Evolutionary conservation across 2,797 vertebrate species (phyloP).

Genomic region (Aulostomus chinensis): DNA sequence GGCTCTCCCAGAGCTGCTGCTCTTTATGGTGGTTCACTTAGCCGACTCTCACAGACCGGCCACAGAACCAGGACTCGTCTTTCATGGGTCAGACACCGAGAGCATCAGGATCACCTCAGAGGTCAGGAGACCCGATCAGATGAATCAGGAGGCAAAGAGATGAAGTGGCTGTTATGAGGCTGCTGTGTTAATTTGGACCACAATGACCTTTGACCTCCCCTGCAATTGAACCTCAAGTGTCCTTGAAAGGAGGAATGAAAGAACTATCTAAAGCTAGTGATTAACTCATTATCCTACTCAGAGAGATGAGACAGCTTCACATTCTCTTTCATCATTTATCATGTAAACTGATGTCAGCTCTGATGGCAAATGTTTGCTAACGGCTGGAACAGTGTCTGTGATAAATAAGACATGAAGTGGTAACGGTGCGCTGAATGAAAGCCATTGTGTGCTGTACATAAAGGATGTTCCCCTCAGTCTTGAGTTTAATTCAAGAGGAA

Average conservation of each 20-base stretch:
- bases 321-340: conserved; percentile 33
- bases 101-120: background rate
- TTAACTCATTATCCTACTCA: conserved; percentile 11
- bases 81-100: background rate
- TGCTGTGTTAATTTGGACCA: conserved; percentile 5
- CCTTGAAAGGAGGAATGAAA: conserved; percentile 11
- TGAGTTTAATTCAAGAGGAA: conserved; percentile 39
- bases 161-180: background rate
- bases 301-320: conserved; percentile 27
- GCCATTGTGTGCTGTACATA: conserved; percentile 19
- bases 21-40: no score
- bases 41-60: no score
- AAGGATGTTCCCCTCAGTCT: conserved; percentile 7
- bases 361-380: conserved; percentile 32
- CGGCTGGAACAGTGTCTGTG: conserved; percentile 14
- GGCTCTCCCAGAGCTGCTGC: no score
- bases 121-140: background rate
- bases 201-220: conserved; percentile 25
- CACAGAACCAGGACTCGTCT: no score
- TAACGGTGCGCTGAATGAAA: conserved; percentile 22
- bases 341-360: conserved; percentile 31
- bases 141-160: background rate
- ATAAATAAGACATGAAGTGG: conserved; percentile 27
- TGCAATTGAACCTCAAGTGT: conserved; percentile 21
- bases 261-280: conserved; percentile 13